Percentiles rank a stretch among this genome's conserved stretches.
These are phyloP conservation scores for Tupiocoris notatus DNA, from an alignment of 2,888 invertebrate species.

Conservation along the genomic window DNA sequence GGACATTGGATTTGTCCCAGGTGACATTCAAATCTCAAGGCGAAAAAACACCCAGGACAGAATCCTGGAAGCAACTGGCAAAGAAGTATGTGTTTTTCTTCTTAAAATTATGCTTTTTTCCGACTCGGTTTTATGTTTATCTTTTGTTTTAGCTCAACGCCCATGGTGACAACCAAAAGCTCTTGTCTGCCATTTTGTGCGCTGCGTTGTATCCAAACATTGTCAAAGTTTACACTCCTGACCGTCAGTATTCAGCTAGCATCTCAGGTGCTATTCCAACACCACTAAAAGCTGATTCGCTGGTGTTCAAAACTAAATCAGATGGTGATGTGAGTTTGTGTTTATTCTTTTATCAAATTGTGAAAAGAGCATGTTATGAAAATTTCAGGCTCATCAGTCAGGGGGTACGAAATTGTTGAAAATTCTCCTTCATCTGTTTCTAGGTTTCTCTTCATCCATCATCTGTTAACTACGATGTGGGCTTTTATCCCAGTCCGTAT, in stretches of 20 bases:
- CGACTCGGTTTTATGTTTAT: background rate
- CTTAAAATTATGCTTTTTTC: background rate
- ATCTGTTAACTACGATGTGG: constrained; percentile 67
- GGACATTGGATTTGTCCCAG: constrained; percentile 75
- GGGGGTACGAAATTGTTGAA: no score
- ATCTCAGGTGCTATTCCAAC: constrained; percentile 72
- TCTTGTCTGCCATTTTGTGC: constrained; percentile 81
- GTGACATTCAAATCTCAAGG: constrained; percentile 60
- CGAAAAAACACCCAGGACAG: constrained; percentile 63
- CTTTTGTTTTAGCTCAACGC: constrained; percentile 64
- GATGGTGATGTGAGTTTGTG: constrained; percentile 66
- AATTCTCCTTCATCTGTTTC: background rate
- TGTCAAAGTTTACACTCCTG: constrained; percentile 77
- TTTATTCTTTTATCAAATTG: background rate
- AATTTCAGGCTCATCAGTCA: no score
- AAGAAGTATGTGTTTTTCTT: constrained; percentile 55
- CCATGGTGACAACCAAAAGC: constrained; percentile 70
- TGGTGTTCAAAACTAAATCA: constrained; percentile 70
- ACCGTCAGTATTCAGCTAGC: constrained; percentile 69
- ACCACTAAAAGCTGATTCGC: constrained; percentile 67
- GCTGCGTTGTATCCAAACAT: constrained; percentile 93
- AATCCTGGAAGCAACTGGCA: constrained; percentile 65
- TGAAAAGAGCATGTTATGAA: no score
- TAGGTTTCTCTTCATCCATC: constrained; percentile 68
- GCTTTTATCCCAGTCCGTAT: constrained; percentile 70